phyloP scores from a whole-genome alignment of 2,888 invertebrate genomes.

The Anarsia innoxiella region DNA sequence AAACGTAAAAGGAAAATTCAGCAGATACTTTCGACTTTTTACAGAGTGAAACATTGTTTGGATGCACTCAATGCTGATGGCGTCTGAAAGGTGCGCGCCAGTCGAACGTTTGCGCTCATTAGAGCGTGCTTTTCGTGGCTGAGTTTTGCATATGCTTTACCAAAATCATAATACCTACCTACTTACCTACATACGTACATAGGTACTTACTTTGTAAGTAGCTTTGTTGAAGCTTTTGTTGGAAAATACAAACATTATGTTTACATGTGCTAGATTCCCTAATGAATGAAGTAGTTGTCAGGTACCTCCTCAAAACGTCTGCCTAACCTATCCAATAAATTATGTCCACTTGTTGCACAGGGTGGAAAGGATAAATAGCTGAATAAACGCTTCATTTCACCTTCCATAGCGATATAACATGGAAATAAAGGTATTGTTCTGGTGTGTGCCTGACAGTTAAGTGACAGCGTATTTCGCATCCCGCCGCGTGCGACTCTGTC shows the following conservation, averaged over 20 bases:
- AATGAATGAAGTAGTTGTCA: too few species aligned
- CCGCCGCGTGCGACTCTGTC: constrained; percentile 54
- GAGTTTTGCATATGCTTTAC: background rate
- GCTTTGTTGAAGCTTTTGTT: too few species aligned
- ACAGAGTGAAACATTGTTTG: constrained; percentile 13
- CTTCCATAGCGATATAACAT: constrained; percentile 61
- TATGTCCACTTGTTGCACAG: constrained; percentile 25
- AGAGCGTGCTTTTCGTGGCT: background rate
- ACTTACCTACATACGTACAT: too few species aligned
- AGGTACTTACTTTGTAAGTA: too few species aligned
- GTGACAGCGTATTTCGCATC: constrained; percentile 50
- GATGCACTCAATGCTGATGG: constrained; percentile 13
- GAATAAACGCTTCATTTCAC: constrained; percentile 50
- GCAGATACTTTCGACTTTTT: constrained; percentile 13
- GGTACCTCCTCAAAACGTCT: too few species aligned
- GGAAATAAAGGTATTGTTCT: constrained; percentile 59
- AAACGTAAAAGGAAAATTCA: constrained; percentile 11
- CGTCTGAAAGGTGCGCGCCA: constrained; percentile 10
- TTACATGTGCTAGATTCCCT: too few species aligned
- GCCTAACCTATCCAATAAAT: constrained; percentile 8
- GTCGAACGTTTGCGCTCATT: constrained; percentile 9
- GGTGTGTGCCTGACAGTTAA: constrained; percentile 44
- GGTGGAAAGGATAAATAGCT: constrained; percentile 31
- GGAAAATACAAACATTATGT: too few species aligned
- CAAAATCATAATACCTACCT: too few species aligned